Conservation (phyloP, 2,888 invertebrate species). For the Protonemura montana region DNA sequence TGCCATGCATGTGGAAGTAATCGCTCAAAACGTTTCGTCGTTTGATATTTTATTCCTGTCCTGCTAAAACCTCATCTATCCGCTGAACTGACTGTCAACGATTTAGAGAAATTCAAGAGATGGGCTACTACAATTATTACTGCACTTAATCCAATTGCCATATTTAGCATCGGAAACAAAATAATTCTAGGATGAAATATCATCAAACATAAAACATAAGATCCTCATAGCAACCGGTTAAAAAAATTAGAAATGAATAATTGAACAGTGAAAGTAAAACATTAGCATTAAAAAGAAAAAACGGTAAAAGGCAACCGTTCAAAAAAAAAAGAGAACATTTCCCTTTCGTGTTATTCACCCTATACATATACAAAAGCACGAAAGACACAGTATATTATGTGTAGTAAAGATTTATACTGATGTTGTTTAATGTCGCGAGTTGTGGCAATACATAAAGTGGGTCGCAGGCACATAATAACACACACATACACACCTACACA, state of each 20-base stretch:
- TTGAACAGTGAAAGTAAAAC: background rate
- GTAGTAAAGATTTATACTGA: constrained; percentile 29
- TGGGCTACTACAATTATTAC: background rate
- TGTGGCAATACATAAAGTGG: constrained; percentile 37
- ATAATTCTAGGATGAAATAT: background rate
- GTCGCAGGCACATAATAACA: constrained; percentile 28
- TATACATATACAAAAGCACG: background rate
- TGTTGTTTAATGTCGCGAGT: constrained; percentile 35
- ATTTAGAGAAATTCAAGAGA: background rate
- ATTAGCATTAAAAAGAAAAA: constrained; percentile 9
- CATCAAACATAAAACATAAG: background rate
- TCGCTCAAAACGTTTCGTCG: constrained; percentile 12
- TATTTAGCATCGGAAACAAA: background rate
- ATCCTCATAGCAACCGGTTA: background rate
- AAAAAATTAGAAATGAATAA: background rate
- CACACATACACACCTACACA: too few species aligned
- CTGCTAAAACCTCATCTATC: background rate
- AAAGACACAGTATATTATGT: background rate
- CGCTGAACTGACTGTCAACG: background rate
- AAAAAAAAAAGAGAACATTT: constrained; percentile 8
- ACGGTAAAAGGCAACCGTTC: background rate
- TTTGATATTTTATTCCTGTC: background rate
- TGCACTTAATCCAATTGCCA: background rate
- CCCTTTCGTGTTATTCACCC: background rate
- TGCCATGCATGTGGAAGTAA: background rate